Percentiles rank a stretch among this genome's conserved stretches.
These are phyloP conservation scores for Eulemur macaco DNA, from an alignment of 2,113 vertebrate species.

Conservation along the genomic window DNA sequence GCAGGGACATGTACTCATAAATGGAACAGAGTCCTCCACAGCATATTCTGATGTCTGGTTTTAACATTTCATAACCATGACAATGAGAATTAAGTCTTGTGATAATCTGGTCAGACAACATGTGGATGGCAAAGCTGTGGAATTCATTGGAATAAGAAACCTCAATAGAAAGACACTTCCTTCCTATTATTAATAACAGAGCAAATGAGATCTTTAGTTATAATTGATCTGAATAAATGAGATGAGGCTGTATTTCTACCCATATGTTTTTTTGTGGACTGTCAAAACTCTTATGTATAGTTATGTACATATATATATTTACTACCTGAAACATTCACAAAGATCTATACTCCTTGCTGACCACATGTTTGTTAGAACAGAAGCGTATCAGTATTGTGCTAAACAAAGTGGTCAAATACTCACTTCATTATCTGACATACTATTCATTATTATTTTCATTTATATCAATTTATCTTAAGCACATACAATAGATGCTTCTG, in stretches of 20 bases:
- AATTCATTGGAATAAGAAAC: not conserved
- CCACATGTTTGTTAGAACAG: not conserved
- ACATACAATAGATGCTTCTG: not conserved
- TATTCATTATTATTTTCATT: not conserved
- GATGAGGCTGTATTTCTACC: not conserved
- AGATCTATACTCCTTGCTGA: not conserved
- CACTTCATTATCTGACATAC: not conserved
- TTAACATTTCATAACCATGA: not conserved
- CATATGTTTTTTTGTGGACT: not conserved
- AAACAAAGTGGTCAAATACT: not conserved
- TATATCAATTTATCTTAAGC: slow-evolving; percentile 7
- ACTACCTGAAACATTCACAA: not conserved
- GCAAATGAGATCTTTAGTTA: not conserved
- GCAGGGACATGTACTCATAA: not conserved
- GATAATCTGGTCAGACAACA: not conserved
- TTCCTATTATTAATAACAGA: not conserved
- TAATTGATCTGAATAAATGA: not conserved
- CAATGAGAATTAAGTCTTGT: not conserved
- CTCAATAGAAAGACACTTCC: not conserved
- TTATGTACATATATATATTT: not conserved
- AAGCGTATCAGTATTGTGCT: not conserved
- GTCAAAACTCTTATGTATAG: not conserved
- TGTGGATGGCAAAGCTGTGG: not conserved
- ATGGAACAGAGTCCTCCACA: not conserved
- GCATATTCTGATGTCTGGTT: not conserved